Evolutionary conservation across 2,888 invertebrate species (phyloP), one percentile per base, ranked within the genome.

Genomic region (Cataglyphis altisquamis): DNA sequence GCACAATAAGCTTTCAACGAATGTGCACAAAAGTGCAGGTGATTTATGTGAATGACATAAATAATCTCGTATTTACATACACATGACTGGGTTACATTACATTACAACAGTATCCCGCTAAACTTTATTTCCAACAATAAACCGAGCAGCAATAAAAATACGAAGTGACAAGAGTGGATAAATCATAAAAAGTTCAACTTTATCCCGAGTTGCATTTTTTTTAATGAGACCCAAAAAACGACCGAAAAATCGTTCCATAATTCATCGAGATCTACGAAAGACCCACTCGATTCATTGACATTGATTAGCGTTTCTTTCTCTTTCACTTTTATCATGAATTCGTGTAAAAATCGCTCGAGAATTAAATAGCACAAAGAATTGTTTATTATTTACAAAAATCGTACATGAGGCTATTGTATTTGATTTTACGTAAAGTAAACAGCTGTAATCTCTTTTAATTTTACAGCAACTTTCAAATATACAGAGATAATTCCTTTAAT

Each of bases 41-140:
- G 32, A 64, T 48, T 64, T 64, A 75, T 5, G 21, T 15, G 63
- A 45, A 32, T 64, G 48, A 75, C 15, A 12, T 36, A 75, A 64
- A 62, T 62, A 62, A 75, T n/a, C 36, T 10, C 9, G 48, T 39
- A 48, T 66, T 75, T 75, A 75, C 52, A 18, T 75, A 64, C 15
- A 45, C 32, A 48, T 15, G 29, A 15, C 15, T 5, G 6, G 29
- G 21, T 9, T n/a, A 62, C 45, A 48, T 75, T 75, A 75, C 36
- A 52, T 75, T 66, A 52, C 52, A 75, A 66, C 25, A 45, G 45
- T 66, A 66, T 75, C 15, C 39, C 25, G 39, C 39, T 75, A 75
- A 75, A 64, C 75, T 75, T 75, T 75, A 75, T 75, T 66, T 12
- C 36, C 36, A 75, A 75, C 52, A 75, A 75, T 55, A 75, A 75